phyloP scores from a whole-genome alignment of 1,140 invertebrate species.

The Ladona fulva region DNA sequence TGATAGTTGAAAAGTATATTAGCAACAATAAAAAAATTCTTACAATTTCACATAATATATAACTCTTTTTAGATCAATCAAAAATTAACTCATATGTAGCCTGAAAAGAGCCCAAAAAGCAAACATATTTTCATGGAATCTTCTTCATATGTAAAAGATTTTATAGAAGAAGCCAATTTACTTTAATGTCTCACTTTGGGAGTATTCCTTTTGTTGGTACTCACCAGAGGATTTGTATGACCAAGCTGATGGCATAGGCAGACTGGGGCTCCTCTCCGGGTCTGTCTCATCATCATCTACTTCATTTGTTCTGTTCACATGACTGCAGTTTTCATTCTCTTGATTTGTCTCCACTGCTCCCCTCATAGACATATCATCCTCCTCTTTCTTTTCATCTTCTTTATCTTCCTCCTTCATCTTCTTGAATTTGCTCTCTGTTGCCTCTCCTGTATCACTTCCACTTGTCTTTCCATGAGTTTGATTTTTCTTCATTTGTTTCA shows the following conservation, averaged over 20 bases:
- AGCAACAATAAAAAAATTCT: no score
- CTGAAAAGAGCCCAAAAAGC: no score
- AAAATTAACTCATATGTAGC: no score
- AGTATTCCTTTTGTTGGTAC: slow-evolving; percentile 1
- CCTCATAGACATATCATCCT: background rate
- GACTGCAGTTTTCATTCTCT: background rate
- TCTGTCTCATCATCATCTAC: slow-evolving; percentile 25
- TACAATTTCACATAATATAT: no score
- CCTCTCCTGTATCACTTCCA: background rate
- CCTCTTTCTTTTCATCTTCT: background rate
- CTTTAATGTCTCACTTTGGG: no score
- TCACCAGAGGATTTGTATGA: slow-evolving; percentile 35
- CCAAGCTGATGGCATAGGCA: slow-evolving; percentile 29
- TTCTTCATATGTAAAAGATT: no score
- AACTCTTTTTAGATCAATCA: no score
- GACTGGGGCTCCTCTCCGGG: slow-evolving; percentile 22
- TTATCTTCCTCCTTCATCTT: background rate
- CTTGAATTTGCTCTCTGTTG: background rate
- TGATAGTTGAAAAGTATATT: no score
- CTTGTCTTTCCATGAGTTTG: background rate
- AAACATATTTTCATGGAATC: no score
- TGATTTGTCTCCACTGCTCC: background rate
- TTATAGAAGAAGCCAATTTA: no score
- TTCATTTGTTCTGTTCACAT: background rate
- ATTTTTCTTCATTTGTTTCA: slow-evolving; percentile 44